A percentile compares a stretch with the other conserved stretches of the same genome.
phyloP scores from a whole-genome alignment of 2,888 invertebrate species.

The Achlya flavicornis region DNA sequence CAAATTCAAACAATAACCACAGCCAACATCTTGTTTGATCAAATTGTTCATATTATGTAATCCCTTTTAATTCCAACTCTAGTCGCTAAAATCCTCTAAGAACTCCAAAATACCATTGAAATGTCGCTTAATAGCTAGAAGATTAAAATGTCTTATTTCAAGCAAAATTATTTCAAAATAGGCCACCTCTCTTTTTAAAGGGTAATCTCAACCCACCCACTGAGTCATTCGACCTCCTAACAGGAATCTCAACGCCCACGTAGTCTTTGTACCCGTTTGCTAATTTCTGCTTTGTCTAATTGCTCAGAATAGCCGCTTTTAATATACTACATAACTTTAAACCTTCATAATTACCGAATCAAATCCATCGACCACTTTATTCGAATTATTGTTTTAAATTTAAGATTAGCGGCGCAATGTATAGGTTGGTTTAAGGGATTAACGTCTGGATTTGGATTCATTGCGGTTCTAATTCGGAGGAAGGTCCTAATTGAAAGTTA shows the following conservation, averaged over 20 bases:
- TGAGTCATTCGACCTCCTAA: constrained; percentile 35
- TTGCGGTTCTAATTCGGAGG: constrained; percentile 40
- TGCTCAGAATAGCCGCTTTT: constrained; percentile 37
- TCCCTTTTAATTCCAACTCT: background rate
- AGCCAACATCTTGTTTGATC: background rate
- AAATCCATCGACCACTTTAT: background rate
- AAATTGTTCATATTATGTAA: background rate
- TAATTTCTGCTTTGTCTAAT: constrained; percentile 48
- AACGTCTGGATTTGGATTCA: constrained; percentile 28
- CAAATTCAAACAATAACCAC: too few relatives aligned
- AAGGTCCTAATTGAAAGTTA: constrained; percentile 67
- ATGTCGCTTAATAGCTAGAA: constrained; percentile 1
- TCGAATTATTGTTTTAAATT: background rate
- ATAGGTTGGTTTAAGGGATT: constrained; percentile 21
- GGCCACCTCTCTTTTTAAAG: constrained; percentile 19
- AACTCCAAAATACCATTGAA: background rate
- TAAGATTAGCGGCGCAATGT: constrained; percentile 22
- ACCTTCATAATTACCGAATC: background rate
- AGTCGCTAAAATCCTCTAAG: background rate
- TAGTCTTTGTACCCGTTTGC: constrained; percentile 30
- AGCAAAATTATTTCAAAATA: background rate
- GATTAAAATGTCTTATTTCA: background rate
- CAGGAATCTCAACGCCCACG: constrained; percentile 32
- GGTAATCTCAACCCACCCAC: constrained; percentile 31
- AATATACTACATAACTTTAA: constrained; percentile 16